Conservation (phyloP, 2,797 vertebrate species). For the Uromys caudimaculatus region DNA sequence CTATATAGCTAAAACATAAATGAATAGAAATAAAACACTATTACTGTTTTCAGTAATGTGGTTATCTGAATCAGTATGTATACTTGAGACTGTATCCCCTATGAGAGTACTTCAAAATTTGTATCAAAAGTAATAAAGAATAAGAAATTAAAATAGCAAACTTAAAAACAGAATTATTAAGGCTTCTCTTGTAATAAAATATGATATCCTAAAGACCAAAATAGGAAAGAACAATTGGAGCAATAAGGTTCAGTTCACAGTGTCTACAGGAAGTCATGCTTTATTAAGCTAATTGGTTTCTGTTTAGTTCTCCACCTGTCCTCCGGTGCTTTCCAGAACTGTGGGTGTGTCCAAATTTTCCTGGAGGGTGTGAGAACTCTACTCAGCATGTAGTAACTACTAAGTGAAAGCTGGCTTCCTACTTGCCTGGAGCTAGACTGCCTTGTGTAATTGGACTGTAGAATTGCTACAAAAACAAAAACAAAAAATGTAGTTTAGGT, state of each 20-base stretch:
- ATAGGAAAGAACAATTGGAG: background rate
- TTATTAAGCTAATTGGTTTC: constrained; percentile 61
- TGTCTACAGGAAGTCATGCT: constrained; percentile 3
- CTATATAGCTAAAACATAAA: background rate
- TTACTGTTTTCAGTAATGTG: background rate
- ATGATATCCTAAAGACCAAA: background rate
- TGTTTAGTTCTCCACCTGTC: background rate
- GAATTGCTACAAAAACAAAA: background rate
- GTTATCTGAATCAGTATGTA: background rate
- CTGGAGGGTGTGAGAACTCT: background rate
- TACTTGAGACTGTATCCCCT: background rate
- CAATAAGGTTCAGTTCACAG: background rate
- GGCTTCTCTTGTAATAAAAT: background rate
- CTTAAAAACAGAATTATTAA: background rate
- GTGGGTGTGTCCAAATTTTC: background rate
- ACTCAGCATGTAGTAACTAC: background rate
- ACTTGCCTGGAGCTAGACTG: background rate
- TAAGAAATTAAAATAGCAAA: background rate
- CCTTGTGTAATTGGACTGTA: background rate
- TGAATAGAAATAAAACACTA: constrained; percentile 1
- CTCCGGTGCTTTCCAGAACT: background rate
- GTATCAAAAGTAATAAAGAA: background rate
- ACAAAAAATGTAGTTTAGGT: background rate
- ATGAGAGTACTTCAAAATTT: background rate
- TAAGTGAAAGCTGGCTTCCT: constrained; percentile 4